phyloP scores from a whole-genome alignment of 2,888 invertebrate genomes.

The Noctua janthe region DNA sequence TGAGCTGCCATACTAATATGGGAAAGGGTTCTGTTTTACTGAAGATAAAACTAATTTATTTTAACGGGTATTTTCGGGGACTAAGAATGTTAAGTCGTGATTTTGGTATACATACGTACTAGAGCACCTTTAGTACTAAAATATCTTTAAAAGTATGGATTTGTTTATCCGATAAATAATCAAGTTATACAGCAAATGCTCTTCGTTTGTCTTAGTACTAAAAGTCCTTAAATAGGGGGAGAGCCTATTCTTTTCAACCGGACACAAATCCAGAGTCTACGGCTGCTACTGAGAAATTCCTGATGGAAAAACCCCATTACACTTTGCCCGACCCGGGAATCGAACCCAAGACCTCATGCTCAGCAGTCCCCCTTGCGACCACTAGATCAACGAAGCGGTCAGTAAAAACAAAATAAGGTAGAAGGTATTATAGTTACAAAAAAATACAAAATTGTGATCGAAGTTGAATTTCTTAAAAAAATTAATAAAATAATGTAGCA shows the following conservation, averaged over 20 bases:
- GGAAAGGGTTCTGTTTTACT: conserved; percentile 34
- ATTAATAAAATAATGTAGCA: background rate
- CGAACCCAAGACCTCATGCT: no score
- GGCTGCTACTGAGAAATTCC: no score
- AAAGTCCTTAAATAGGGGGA: background rate
- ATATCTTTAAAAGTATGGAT: background rate
- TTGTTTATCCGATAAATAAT: background rate
- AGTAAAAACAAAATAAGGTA: no score
- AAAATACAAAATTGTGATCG: background rate
- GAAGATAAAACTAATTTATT: conserved; percentile 13
- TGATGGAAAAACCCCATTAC: no score
- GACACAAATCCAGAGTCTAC: no score
- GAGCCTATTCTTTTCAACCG: no score
- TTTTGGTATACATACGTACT: background rate
- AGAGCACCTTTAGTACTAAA: background rate
- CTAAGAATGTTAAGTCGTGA: background rate
- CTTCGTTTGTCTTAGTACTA: background rate
- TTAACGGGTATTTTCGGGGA: background rate
- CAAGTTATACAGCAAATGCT: background rate
- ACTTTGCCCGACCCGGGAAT: no score
- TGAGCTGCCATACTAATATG: conserved; percentile 38
- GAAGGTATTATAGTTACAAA: no score
- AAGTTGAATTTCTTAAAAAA: background rate
- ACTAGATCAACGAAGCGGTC: no score
- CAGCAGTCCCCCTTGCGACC: no score